Conservation (phyloP, 2,797 vertebrate genomes). For the Periparus ater region DNA sequence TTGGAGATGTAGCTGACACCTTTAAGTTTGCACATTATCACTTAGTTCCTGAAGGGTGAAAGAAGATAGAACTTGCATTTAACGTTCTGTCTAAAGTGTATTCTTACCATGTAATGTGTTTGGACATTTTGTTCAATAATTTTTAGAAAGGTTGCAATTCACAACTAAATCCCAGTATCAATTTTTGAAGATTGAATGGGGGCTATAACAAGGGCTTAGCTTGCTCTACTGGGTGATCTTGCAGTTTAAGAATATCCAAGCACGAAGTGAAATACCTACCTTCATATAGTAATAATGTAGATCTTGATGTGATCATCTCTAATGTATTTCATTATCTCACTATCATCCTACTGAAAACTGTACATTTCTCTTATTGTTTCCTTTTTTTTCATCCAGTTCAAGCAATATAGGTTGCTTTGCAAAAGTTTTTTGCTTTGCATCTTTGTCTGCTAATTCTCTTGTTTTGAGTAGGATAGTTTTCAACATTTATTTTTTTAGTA, state of each 20-base stretch:
- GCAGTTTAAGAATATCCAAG: neutral
- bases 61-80: neutral
- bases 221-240: neutral
- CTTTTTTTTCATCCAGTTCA: neutral
- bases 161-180: neutral
- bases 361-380: neutral
- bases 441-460: neutral
- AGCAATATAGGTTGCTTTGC: neutral
- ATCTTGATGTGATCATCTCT: neutral
- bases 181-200: neutral
- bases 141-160: neutral
- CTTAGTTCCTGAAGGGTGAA: neutral
- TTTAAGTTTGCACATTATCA: neutral
- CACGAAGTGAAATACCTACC: neutral
- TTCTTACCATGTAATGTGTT: neutral
- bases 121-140: neutral
- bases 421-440: neutral
- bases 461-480: neutral
- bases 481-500: neutral
- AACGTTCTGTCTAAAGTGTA: neutral
- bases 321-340: neutral
- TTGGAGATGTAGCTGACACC: neutral
- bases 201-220: neutral
- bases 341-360: neutral
- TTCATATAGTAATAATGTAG: neutral